Evolutionary conservation across 2,113 vertebrate genomes (phyloP).

Genomic region (Cephalopholis sonnerati): DNA sequence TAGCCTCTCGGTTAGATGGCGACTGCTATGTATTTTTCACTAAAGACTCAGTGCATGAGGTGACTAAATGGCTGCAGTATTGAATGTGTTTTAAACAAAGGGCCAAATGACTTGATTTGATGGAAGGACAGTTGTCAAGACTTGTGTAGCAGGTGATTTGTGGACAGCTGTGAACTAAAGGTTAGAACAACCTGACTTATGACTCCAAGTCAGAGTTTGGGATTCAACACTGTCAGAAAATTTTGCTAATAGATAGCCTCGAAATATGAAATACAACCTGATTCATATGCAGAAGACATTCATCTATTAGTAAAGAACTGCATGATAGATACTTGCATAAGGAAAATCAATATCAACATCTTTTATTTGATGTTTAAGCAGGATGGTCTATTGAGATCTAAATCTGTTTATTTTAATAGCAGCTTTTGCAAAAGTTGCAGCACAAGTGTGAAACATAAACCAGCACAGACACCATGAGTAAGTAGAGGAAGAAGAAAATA

Average conservation of each 20-base stretch:
- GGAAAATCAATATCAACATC: background rate
- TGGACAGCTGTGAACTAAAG: constrained; percentile 4
- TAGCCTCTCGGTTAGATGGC: constrained; percentile 40
- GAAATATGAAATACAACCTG: background rate
- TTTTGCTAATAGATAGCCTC: background rate
- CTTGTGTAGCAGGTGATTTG: constrained; percentile 1
- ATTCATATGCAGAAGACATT: background rate
- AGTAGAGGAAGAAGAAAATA: background rate
- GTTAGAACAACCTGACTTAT: background rate
- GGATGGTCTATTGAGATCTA: background rate
- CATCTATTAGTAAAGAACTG: background rate
- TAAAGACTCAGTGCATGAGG: constrained; percentile 26
- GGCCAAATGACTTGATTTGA: constrained; percentile 4
- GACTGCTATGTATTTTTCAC: constrained; percentile 40
- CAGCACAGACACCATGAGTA: background rate
- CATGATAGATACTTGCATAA: background rate
- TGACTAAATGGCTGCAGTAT: constrained; percentile 37
- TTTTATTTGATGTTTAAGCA: constrained; percentile 14
- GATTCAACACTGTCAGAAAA: background rate
- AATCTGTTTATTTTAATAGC: background rate
- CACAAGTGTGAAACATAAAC: background rate
- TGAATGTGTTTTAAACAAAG: constrained; percentile 53
- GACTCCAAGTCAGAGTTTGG: background rate
- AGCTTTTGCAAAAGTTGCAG: background rate
- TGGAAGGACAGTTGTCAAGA: constrained; percentile 1